These are phyloP conservation scores for Patella vulgata DNA, from an alignment of 1,140 invertebrate species.

Conservation along the genomic window DNA sequence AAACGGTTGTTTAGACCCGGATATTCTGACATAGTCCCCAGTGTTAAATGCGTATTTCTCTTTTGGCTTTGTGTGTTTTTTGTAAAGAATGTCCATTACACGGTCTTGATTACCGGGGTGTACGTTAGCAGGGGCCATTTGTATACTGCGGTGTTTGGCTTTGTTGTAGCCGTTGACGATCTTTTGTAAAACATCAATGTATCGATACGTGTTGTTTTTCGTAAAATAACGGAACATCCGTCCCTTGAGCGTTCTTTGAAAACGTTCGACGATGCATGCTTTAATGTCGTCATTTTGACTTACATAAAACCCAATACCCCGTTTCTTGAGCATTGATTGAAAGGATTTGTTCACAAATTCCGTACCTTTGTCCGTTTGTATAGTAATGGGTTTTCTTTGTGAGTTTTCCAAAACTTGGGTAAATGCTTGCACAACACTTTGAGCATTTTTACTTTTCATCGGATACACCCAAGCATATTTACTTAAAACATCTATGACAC, in stretches of 20 bases:
- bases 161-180: constrained; percentile 66
- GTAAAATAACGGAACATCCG: constrained; percentile 67
- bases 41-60: too few relatives aligned
- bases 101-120: constrained; percentile 33
- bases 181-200: constrained; percentile 58
- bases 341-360: constrained; percentile 25
- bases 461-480: constrained; percentile 67
- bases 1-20: too few relatives aligned
- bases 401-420: constrained; percentile 34
- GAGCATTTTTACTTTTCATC: constrained; percentile 67
- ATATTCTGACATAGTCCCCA: too few relatives aligned
- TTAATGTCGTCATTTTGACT: constrained; percentile 61
- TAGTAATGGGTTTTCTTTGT: neutral
- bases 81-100: constrained; percentile 9
- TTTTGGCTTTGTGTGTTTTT: neutral
- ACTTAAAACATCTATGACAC: constrained; percentile 67
- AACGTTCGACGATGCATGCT: constrained; percentile 66
- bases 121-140: constrained; percentile 51
- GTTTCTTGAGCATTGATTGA: constrained; percentile 17
- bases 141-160: constrained; percentile 62
- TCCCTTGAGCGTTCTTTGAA: constrained; percentile 67
- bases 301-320: constrained; percentile 14
- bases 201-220: constrained; percentile 62
- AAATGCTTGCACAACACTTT: constrained; percentile 39
- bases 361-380: constrained; percentile 21